Base-by-base conservation (phyloP, 92 coral and sea anemone species). In the Paragorgia papillata region DNA sequence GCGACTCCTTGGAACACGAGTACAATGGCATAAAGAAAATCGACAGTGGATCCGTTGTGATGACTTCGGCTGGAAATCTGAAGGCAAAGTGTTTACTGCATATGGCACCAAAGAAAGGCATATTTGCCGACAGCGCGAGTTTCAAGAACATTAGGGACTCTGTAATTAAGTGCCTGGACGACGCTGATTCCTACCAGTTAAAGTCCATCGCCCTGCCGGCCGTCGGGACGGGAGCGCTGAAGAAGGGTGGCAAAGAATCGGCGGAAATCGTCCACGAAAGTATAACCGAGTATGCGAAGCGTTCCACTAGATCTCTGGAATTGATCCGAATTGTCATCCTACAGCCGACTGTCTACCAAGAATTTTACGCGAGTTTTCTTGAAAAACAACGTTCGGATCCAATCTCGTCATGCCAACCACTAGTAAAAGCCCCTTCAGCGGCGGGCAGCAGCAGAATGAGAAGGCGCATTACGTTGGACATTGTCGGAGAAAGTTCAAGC, bases 291-390 rank as follows among this genome's bases (percentile, higher is more conserved):
- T 68, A 57, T 26, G 62, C 55, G 4, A 82, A 74, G 35, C 26
- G 66, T 12, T 20, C 41, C 18, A 56, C 74, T 17, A 48, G 43
- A 24, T 71, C 64, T 1, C 31, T 74, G 53, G 40, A 73, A 43
- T 62, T 73, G 25, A 64, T 82, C 48, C 81, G 81, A 19, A 82
- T 82, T 21, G 75, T 82, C 15, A 76, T 74, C 26, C 50, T 79
- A 33, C 86, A 86, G 69, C 62, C 41, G 0, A 74, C 76, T 17
- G 85, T 91, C 85, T 57, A 89, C 15, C 35, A 62, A 0, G 88
- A 74, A 25, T 91, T 81, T 58, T 63, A 56, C 34, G 50, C 13
- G 54, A 88, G 88, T 30, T 71, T 91, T 46, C 10, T 56, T 3
- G 15, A 56, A 15, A 14, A 56, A 7, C 7, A 22, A 28, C 5